Percentiles rank a stretch among this genome's conserved stretches.
phyloP scores from a whole-genome alignment of 2,888 invertebrate genomes.

The Nipponacmea schrenckii region DNA sequence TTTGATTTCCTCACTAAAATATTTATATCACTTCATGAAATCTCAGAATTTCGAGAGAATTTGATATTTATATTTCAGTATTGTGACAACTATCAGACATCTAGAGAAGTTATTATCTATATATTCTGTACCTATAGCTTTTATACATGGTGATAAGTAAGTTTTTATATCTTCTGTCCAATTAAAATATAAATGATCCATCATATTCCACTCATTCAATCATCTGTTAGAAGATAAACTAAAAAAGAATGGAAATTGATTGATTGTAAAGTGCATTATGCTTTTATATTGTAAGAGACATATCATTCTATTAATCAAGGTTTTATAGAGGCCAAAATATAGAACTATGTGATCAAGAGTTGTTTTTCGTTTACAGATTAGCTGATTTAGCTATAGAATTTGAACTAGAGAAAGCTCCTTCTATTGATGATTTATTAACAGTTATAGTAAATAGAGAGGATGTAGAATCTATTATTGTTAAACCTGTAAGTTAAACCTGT shows the following conservation, averaged over 20 bases:
- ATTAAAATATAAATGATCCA: not conserved
- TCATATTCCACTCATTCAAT: no score
- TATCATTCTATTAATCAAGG: no score
- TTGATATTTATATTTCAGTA: slow-evolving; percentile 45
- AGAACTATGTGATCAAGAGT: no score
- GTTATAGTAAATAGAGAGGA: slow-evolving; percentile 66
- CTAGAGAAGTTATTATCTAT: slow-evolving; percentile 59
- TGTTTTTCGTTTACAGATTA: slow-evolving; percentile 43
- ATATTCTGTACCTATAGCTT: slow-evolving; percentile 64
- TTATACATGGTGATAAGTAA: slow-evolving; percentile 66
- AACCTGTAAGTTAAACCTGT: slow-evolving; percentile 54
- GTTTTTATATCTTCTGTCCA: slow-evolving; percentile 16
- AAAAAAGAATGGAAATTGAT: no score
- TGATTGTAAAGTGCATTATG: no score
- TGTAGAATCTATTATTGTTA: slow-evolving; percentile 59
- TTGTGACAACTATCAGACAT: slow-evolving; percentile 60
- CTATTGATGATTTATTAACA: slow-evolving; percentile 56
- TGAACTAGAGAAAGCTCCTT: slow-evolving; percentile 63
- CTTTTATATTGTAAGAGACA: no score
- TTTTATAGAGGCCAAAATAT: no score
- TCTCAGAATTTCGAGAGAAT: no score
- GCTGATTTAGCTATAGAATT: slow-evolving; percentile 64
- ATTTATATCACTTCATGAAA: no score
- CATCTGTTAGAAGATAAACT: no score
- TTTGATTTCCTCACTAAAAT: not conserved